Evolutionary conservation across 2,113 vertebrate species (phyloP), one percentile per base, ranked within the genome.

Genomic region (Menura novaehollandiae): DNA sequence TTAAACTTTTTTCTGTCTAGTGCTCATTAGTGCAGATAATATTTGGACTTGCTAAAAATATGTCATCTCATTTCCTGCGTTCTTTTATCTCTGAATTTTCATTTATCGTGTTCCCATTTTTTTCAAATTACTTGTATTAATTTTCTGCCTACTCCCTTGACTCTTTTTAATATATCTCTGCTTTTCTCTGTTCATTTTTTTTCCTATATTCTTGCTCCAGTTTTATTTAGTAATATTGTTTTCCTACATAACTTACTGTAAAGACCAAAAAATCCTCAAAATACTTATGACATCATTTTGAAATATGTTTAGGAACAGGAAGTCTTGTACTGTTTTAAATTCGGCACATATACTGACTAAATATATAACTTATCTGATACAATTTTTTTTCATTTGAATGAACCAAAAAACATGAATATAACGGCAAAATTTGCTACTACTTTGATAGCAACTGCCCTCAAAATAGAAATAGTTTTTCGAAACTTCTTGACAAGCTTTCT

Each of bases 41-140:
- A 79, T 64, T 83, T 72, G 28, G 24, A 60, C 41, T 91, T 91
- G 14, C 53, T 91, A 77, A 91, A 89, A 91, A 59, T 74, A 68
- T 30, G 13, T 88, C 4, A 35, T 93, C 46, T 64, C 12, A 89
- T 84, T 94, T 95, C 44, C 73, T 87, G 35, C 1, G 2, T 73
- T 68, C 52, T 95, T 86, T 89, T 76, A 46, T 76, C 58, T 83
- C 35, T 49, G 35, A 84, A 43, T 73, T 84, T 89, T 89, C 39
- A 91, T 60, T 77, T 80, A 59, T 72, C 0, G 0, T 73, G 53
- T 68, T 84, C 33, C 22, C 7, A 7, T 68, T 76, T 85, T 69
- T 82, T 87, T 44, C 7, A 58, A 72, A 86, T 72, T 62, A 32
- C 13, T 24, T 35, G 5, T 32, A 63, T 63, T 86, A 35, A 73